A percentile compares a stretch with the other conserved stretches of the same genome.
These are phyloP conservation scores for Anseranas semipalmata DNA, from an alignment of 2,113 vertebrate genomes.

Conservation along the genomic window DNA sequence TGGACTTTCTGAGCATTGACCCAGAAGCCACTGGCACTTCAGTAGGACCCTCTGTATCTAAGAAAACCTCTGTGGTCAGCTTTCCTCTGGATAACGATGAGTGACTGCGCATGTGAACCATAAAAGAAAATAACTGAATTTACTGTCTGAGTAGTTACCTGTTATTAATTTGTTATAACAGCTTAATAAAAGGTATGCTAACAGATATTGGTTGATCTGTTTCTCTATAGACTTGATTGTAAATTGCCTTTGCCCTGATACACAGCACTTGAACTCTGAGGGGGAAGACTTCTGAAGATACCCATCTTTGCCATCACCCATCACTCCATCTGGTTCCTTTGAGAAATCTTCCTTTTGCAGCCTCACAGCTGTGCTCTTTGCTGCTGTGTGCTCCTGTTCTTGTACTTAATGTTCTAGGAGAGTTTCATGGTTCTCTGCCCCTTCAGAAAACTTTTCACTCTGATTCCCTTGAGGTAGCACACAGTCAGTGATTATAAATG, in stretches of 20 bases:
- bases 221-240: neutral
- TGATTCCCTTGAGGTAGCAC: neutral
- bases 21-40: neutral
- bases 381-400: neutral
- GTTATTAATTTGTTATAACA: neutral
- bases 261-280: neutral
- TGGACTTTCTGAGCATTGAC: neutral
- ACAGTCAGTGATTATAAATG: neutral
- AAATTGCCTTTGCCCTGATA: too few relatives aligned
- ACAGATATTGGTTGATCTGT: neutral
- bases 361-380: neutral
- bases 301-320: neutral
- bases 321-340: neutral
- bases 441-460: neutral
- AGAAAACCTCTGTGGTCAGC: neutral
- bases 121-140: neutral
- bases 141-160: neutral
- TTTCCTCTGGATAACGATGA: fast-evolving
- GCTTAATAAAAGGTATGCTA: neutral
- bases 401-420: neutral
- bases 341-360: neutral
- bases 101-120: neutral
- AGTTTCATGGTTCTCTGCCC: neutral
- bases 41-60: neutral
- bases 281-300: fast-evolving